These are phyloP conservation scores for Callithrix jacchus DNA, from an alignment of 2,113 vertebrate genomes.

Conservation along the genomic window DNA sequence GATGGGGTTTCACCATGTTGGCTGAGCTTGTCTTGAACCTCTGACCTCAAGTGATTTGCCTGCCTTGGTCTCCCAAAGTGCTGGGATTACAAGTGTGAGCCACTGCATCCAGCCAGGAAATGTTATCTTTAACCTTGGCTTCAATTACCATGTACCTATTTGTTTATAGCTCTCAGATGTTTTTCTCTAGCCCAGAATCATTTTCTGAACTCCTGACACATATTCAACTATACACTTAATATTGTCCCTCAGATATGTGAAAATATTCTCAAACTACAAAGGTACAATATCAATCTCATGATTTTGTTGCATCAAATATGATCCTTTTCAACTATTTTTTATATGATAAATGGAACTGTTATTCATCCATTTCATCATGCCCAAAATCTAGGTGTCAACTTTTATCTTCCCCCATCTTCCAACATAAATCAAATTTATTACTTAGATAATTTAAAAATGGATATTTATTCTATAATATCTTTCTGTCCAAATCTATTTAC, in stretches of 20 bases:
- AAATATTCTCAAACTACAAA: neutral
- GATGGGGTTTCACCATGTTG: no score
- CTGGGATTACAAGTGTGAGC: no score
- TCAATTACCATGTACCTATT: neutral
- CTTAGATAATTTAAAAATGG: neutral
- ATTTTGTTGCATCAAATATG: neutral
- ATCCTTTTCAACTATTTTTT: neutral
- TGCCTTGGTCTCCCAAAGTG: no score
- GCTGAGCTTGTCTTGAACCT: no score
- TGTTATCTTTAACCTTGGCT: neutral
- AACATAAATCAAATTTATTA: neutral
- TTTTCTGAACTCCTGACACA: neutral
- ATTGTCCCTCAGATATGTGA: neutral
- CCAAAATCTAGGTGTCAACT: neutral
- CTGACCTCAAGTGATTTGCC: no score
- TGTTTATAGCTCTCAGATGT: neutral
- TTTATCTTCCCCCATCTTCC: neutral
- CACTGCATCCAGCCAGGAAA: neutral
- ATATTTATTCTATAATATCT: neutral
- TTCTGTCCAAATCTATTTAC: neutral
- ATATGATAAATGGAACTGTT: neutral
- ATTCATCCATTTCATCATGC: neutral
- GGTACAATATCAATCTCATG: neutral
- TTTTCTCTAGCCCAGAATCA: neutral
- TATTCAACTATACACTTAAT: neutral